phyloP scores from a whole-genome alignment of 2,888 invertebrate genomes.

The Ceraclea dissimilis region DNA sequence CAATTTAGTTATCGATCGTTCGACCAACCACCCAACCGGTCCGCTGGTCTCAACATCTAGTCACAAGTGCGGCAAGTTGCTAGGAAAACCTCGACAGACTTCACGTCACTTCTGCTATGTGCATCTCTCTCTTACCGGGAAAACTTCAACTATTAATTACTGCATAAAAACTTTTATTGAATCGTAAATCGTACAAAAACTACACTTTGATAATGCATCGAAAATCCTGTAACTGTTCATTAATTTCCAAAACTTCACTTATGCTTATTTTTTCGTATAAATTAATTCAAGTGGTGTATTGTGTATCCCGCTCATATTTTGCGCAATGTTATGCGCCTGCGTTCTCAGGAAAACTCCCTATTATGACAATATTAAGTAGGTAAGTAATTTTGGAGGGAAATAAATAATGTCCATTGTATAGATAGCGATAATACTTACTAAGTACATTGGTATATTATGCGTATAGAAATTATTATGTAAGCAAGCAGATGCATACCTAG shows the following conservation, averaged over 20 bases:
- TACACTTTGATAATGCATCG: too few species aligned
- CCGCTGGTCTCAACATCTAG: slow-evolving; percentile 3
- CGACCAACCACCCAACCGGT: background rate
- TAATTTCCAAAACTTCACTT: too few species aligned
- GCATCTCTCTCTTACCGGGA: background rate
- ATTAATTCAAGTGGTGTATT: background rate
- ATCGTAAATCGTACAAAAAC: too few species aligned
- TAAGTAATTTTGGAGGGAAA: slow-evolving; percentile 13
- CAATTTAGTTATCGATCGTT: slow-evolving; percentile 1
- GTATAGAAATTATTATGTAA: too few species aligned
- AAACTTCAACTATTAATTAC: background rate
- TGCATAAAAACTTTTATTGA: too few species aligned
- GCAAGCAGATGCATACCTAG: too few species aligned
- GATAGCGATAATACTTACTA: too few species aligned
- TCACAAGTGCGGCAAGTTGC: background rate
- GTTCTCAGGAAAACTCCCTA: slow-evolving; percentile 13
- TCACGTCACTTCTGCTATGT: slow-evolving; percentile 4
- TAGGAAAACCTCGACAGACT: slow-evolving; percentile 2
- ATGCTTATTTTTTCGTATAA: too few species aligned
- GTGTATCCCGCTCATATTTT: slow-evolving; percentile 21
- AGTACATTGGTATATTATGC: too few species aligned
- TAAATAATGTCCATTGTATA: background rate
- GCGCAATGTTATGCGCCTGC: slow-evolving; percentile 24
- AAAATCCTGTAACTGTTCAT: too few species aligned
- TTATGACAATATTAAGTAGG: background rate